Base-by-base conservation (phyloP, 2,797 vertebrate species). In the Lagodon rhomboides region DNA sequence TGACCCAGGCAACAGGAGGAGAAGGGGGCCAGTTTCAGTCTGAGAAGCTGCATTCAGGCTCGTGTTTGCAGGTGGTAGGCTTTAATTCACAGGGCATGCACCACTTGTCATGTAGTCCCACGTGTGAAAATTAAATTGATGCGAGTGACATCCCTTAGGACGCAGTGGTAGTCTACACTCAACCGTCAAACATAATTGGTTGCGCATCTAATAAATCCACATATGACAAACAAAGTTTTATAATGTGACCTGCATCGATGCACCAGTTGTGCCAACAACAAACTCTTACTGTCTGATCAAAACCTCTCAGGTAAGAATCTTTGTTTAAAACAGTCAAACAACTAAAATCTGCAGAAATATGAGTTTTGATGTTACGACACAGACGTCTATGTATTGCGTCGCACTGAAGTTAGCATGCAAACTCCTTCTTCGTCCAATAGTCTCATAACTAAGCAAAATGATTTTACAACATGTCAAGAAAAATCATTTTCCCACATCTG, bases 1-100 rank as follows among this genome's bases (percentile, higher is more conserved):
- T 93, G 90, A 93, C 87, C 89, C 81, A 80, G 94, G 91, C 94
- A 92, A 94, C 91, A 82, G 88, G 89, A 93, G 83, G 80, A 90
- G 78, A 79, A n/a, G n/a, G 74, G 75, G 89, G 82, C 86, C 84
- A 69, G 77, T 68, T 93, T 91, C 34, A 68, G 73, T 94, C 86
- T 89, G 65, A 84, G 79, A 34, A 34, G 68, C 67, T 72, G 87
- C 82, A 86, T 90, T 92, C 89, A 86, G 79, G 74, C 75, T 76
- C 61, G 17, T 85, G 90, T 88, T 80, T 86, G 86, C 91, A 85
- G 83, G 75, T 64, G 76, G 79, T 27, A 13, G 69, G 75, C 71
- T 73, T 79, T 65, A 64, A 88, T 85, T 88, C 80, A 73, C 59
- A 51, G 77, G 73, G 79, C 79, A 78, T 68, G 73, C 82, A 73